Evolutionary conservation across 2,113 vertebrate species (phyloP).

Genomic region (Engraulis encrasicolus): DNA sequence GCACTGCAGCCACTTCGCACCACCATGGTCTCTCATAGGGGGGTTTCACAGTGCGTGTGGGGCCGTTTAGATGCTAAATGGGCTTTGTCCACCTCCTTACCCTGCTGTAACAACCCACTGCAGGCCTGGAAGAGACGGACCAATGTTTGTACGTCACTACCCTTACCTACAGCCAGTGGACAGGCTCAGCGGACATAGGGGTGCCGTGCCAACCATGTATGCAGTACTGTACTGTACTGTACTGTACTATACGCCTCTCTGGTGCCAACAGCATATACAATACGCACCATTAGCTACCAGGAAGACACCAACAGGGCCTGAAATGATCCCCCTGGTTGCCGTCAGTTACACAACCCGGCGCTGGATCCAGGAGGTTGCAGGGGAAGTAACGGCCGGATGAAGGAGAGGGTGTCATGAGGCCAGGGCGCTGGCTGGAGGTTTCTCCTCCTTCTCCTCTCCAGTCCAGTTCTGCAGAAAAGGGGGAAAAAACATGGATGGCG

Average conservation of each 20-base stretch:
- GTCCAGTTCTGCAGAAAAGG: background rate
- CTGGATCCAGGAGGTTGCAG: background rate
- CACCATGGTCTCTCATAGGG: background rate
- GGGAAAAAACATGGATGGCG: background rate
- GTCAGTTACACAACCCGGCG: constrained; percentile 8
- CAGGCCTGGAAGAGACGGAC: background rate
- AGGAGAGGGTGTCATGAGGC: too few relatives aligned
- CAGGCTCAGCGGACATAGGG: background rate
- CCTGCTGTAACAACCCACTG: background rate
- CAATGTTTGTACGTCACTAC: too few relatives aligned
- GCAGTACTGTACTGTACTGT: too few relatives aligned
- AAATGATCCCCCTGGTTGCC: background rate
- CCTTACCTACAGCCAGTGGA: too few relatives aligned
- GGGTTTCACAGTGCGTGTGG: background rate
- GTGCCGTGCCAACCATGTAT: constrained; percentile 1
- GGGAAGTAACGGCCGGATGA: too few relatives aligned
- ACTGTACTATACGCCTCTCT: too few relatives aligned
- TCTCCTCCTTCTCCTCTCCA: too few relatives aligned
- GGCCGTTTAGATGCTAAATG: constrained; percentile 19
- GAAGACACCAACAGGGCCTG: constrained; percentile 13
- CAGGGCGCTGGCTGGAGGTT: too few relatives aligned
- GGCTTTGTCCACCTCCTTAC: background rate
- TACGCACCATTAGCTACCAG: constrained; percentile 7
- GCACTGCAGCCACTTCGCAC: background rate
- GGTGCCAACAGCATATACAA: too few relatives aligned